Evolutionary conservation across 2,797 vertebrate species (phyloP), one percentile per base, ranked within the genome.

Genomic region (Notolabrus celidotus): DNA sequence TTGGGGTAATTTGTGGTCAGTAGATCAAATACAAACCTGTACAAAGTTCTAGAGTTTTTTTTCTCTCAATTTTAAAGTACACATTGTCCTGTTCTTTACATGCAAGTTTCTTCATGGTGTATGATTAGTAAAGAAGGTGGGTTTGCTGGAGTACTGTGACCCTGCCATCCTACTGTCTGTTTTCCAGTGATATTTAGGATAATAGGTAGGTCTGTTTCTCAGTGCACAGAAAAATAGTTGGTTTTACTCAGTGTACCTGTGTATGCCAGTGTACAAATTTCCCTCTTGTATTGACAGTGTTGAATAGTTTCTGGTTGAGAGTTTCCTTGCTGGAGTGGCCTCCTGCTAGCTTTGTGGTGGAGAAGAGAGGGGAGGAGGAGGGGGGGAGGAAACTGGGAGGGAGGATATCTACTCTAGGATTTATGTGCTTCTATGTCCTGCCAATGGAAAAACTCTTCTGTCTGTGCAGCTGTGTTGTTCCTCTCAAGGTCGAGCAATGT

Each of bases 401-500:
- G 59, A 60, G 33, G 63, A 73, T 66, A 67, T 81, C 52, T 66
- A 90, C 91, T 95, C 92, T 91, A 92, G 89, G 92, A 74, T 88
- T 75, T 74, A 68, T 83, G 92, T 94, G 93, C 93, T 94, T 96
- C 88, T 94, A 94, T 95, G 95, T 96, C 89, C 88, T 86, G 80
- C 86, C 87, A 71, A 51, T 93, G 92, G 79, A 86, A 90, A 89
- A 87, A 2, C 85, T 82, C 88, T 76, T 31, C 83, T 84, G 90
- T 96, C 87, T 86, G 92, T 95, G 91, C 94, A 93, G 94, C 93
- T 81, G 93, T 93, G 90, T 92, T 90, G 85, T 95, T 93, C 90
- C 88, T 92, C 92, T 94, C 93, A 92, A 83, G 71, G 79, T 86
- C 78, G 64, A 84, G 73, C 75, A 66, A 75, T 85, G 83, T 88